Evolutionary conservation across 2,113 vertebrate genomes (phyloP), one percentile per base, ranked within the genome.

Genomic region (Ceratotherium simum): DNA sequence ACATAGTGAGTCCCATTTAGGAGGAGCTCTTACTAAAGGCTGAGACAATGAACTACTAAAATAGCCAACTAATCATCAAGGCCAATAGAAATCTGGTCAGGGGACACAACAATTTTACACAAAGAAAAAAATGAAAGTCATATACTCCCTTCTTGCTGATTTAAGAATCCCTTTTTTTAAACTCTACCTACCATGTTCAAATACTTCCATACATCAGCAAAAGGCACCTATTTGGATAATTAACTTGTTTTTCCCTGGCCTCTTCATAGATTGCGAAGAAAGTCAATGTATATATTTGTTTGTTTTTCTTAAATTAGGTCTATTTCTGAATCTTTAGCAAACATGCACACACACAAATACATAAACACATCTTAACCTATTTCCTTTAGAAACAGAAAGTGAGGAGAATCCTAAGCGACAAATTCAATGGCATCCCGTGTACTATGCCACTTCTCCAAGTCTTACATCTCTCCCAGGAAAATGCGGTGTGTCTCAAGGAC

Each of bases 61-160:
- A 97, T 95, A 98, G 96, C 84, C 97, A 96, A 97, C 92, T 97
- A 96, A 97, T 98, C 96, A 98, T 70, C 92, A 94, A 97, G 56
- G 72, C 92, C 94, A 97, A 70, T 25, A 96, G 83, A 96, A 94
- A 94, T 95, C 87, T 93, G 90, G 90, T 89, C 94, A 85, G 51
- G 62, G 62, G 36, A 84, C 65, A 84, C 29, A 31, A 48, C 72
- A n/a, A 76, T 92, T 94, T 95, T 91, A 90, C n/a, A 91, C 72
- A 85, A 70, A 91, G 73, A 1, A 76, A 94, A 88, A 84, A 91
- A 91, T 46, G 33, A 85, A 95, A 96, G n/a, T 18, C 54, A 65
- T 78, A 78, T 27, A 75, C 36, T 86, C 16, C 25, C 36, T 92
- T 93, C 70, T 79, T 94, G 8, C 84, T 83, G 62, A 67, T 70